phyloP scores from a whole-genome alignment of 2,797 vertebrate genomes.

The Tapera naevia region DNA sequence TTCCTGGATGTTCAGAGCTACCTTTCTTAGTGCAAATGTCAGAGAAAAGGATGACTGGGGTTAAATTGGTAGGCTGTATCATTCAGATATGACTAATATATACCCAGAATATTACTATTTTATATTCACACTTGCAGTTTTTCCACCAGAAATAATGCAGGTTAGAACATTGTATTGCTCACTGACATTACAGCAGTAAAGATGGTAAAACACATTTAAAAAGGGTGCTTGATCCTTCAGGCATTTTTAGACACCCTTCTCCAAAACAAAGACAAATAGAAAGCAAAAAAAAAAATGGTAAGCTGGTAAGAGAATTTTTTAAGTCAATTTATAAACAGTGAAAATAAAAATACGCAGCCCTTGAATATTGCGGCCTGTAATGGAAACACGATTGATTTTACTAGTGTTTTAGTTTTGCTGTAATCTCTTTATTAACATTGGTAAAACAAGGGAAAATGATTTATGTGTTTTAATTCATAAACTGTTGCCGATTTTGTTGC shows the following conservation, averaged over 20 bases:
- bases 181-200: background rate
- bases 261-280: constrained; percentile 22
- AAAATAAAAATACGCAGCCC: constrained; percentile 44
- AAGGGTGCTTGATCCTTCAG: background rate
- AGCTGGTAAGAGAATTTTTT: background rate
- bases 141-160: background rate
- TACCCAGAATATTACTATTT: background rate
- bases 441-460: constrained; percentile 3
- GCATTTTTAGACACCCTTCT: constrained; percentile 25
- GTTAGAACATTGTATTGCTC: background rate
- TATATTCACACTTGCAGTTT: background rate
- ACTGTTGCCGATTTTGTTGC: constrained; percentile 59
- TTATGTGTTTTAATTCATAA: constrained; percentile 33
- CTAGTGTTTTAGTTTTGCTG: background rate
- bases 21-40: background rate
- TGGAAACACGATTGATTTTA: background rate
- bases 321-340: background rate
- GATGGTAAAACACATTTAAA: background rate
- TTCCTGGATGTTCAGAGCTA: background rate
- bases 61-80: background rate
- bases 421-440: background rate
- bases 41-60: background rate
- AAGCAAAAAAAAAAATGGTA: background rate
- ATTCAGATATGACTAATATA: background rate
- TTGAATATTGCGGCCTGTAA: background rate